Base-by-base conservation (phyloP, 2,113 vertebrate genomes). In the Merops nubicus region DNA sequence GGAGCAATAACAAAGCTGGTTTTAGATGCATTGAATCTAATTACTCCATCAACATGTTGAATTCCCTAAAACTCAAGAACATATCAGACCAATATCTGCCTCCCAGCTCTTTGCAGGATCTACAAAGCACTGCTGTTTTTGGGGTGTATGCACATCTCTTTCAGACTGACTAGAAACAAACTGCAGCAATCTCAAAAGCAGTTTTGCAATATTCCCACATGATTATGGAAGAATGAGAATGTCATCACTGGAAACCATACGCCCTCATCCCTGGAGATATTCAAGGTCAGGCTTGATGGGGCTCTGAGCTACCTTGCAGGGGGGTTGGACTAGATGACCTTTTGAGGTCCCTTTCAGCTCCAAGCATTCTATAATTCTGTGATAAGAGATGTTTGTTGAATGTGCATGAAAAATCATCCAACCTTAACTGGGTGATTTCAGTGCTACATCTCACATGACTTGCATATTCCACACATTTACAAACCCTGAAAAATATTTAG, bases 81-180 rank as follows among this genome's bases (percentile, higher is more conserved):
- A 13, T 65, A 25, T 74, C 4, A 4, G 22, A 33, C 14, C 40
- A 72, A 16, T 48, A 20, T 42, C n/a, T 78, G 40, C 8, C 31
- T 82, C 33, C 68, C 9, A 77, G 6, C 3, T 31, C 31, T 72
- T 68, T 0, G 0, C 6, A 56, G 8, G 9, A 65, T 65, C n/a
- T n/a, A 47, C 15, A 48, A 73, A 54, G 80, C 7, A 38, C 45
- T 74, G 10, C 10, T 9, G 20, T 12, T 82, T 60, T 56, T 4
- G 1, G 29, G 68, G 13, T 38, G 12, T 4, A 8, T 68, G 31
- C 2, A 45, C 4, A 29, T 33, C 18, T 64, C 40, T 67, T 62
- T 56, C 79, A 33, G 10, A 42, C 6, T 31, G 14, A 65, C 29
- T 20, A 42, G 23, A 51, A 68, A 68, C 1, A 69, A 65, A 40